Base-by-base conservation (phyloP, 2,888 invertebrate genomes). In the Ennomos fuscantarius region DNA sequence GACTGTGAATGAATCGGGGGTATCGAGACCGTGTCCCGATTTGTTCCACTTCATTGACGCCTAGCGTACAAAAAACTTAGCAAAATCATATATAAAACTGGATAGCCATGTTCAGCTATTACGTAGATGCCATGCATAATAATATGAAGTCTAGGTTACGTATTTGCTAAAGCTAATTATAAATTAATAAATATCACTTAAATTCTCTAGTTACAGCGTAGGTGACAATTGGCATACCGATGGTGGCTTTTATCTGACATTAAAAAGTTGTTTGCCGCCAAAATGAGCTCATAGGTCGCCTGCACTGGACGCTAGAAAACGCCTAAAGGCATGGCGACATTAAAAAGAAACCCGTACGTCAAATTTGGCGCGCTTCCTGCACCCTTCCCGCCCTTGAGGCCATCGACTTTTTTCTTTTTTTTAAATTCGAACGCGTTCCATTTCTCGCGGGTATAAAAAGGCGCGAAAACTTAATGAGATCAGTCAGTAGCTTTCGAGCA, bases 401-500 rank as follows among this genome's bases (percentile, higher is more conserved):
- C 69, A 76, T 86, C 84, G 85, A 87, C 86, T 87, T 89, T 88
- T 88, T 88, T 84, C 34, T 40, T 35, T 31, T 32, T 35, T 24
- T 24, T 24, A 6, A 24, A 24, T 3, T 39, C 9, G 77, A 74
- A 72, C 71, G 74, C 81, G 82, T 76, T 80, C 84, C 81, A 85
- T 81, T 86, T 85, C 79, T 33, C 79, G 65, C 70, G 61, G 79
- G 79, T 91, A 92, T 91, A 91, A 89, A 92, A 84, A 81, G 79
- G 66, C 69, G 60, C 77, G 73, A 68, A 81, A 68, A 78, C 84
- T 74, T 78, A 87, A 82, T 79, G 80, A 84, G 80, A 86, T 76
- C 86, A 89, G 77, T 89, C 92, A 92, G 91, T 91, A 91, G 91
- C 89, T 83, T 81, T 83, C 87, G 86, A 73, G 90, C 89, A 91